Percentiles rank a stretch among this genome's conserved stretches.
Conservation (phyloP, 2,113 vertebrate genomes). For the Bujurquina vittata region DNA sequence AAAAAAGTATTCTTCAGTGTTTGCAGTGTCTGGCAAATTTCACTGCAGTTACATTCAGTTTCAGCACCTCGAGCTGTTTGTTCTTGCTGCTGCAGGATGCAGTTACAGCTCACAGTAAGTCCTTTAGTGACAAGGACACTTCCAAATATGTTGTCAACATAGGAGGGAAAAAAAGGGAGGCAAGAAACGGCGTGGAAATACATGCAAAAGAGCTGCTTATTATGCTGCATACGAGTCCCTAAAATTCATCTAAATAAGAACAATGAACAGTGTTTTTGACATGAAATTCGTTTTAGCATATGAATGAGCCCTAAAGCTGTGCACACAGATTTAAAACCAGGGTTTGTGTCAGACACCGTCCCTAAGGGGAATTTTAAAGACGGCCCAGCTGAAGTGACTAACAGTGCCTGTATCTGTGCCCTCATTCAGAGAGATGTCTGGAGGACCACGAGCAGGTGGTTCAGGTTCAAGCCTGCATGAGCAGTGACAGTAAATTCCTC, state of each 20-base stretch:
- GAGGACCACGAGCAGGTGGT: conserved; percentile 95
- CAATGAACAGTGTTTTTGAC: background rate
- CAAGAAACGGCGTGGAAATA: background rate
- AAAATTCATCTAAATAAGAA: background rate
- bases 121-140: conserved; percentile 35
- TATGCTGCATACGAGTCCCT: background rate
- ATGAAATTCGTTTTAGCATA: background rate
- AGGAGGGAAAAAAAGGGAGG: background rate
- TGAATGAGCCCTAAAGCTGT: background rate
- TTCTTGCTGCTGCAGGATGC: background rate
- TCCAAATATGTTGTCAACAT: conserved; percentile 12
- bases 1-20: background rate
- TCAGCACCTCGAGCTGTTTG: background rate
- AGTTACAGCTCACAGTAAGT: conserved; percentile 5
- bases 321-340: background rate
- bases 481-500: conserved; percentile 91
- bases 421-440: conserved; percentile 87
- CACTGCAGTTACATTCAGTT: background rate
- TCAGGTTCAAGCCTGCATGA: conserved; percentile 91
- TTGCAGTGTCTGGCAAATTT: background rate
- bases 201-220: conserved; percentile 23
- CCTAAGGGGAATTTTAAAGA: background rate
- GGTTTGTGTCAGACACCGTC: background rate
- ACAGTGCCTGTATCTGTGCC: conserved; percentile 34
- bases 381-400: background rate